phyloP scores from a whole-genome alignment of 1,140 invertebrate genomes.

The Steinernema feltiae region DNA sequence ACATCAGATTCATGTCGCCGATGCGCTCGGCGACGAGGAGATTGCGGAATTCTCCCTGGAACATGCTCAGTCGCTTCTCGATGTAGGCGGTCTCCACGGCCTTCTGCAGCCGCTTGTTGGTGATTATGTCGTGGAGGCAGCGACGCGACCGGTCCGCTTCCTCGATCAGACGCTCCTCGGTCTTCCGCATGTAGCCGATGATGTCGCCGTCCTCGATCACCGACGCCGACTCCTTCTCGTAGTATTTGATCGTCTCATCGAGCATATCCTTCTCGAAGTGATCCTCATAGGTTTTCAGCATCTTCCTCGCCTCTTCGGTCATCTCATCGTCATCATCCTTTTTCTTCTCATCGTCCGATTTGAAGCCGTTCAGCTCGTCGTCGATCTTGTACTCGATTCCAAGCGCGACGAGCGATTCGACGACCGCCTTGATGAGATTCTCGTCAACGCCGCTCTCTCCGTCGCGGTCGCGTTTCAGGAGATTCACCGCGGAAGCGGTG shows the following conservation, averaged over 20 bases:
- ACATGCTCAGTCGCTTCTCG: background rate
- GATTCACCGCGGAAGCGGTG: conserved; percentile 87
- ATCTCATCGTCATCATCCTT: background rate
- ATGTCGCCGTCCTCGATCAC: conserved; percentile 91
- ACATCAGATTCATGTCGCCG: no score
- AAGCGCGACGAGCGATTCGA: conserved; percentile 68
- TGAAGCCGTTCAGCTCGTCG: background rate
- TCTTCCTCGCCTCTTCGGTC: background rate
- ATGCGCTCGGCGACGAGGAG: no score
- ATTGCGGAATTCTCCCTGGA: background rate
- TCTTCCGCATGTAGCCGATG: conserved; percentile 95
- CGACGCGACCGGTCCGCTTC: conserved; percentile 82
- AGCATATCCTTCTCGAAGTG: conserved; percentile 79
- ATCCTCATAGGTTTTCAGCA: background rate
- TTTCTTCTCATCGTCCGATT: background rate
- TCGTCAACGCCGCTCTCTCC: conserved; percentile 88
- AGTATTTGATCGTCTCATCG: conserved; percentile 87
- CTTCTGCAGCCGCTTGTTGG: background rate
- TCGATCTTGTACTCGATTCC: background rate
- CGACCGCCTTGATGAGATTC: conserved; percentile 80
- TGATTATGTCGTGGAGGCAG: conserved; percentile 73
- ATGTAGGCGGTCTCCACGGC: background rate
- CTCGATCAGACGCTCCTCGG: conserved; percentile 78
- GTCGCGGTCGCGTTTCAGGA: conserved; percentile 88
- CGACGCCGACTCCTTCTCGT: conserved; percentile 81